Evolutionary conservation across 2,888 invertebrate species (phyloP), one percentile per base, ranked within the genome.

Genomic region (Allacma fusca): DNA sequence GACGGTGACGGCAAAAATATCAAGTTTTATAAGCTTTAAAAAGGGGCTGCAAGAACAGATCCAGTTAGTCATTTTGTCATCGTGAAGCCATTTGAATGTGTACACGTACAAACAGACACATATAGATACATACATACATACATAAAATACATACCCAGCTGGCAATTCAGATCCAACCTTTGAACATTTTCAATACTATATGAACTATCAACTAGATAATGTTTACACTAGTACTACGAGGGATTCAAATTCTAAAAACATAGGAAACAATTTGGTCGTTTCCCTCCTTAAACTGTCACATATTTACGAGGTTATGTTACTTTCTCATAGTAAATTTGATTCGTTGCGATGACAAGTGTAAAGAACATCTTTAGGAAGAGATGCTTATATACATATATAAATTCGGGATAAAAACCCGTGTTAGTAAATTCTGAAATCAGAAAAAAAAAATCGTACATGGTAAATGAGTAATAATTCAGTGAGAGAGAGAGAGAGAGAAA

Each of bases 381-480:
- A n/a, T n/a, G n/a, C n/a, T n/a, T n/a, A n/a, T n/a, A n/a, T n/a
- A n/a, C n/a, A n/a, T n/a, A n/a, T n/a, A 50, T 50, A 50, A 9
- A 50, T 50, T 50, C 50, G 4, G 4, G 50, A 50, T 50, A 50
- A 50, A 50, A 50, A 50, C 50, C 4, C 4, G 50, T 50, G 50
- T 16, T n/a, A 50, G 50, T 50, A 50, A 50, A 50, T 50, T 50
- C 7, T n/a, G n/a, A n/a, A n/a, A n/a, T 24, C 24, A 24, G n/a
- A 62, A 62, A 12, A 62, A n/a, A n/a, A 62, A 19, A 4, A 23
- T 62, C 24, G 62, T 23, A 62, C 62, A 62, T 26, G 62, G 26
- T 62, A 62, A 26, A 62, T 24, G 26, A 62, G 62, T n/a, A 24
- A 62, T 62, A 62, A 62, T 62, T 62, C 26, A 62, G 62, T 4